Conservation (phyloP, 2,113 vertebrate genomes). For the Cettia cetti region DNA sequence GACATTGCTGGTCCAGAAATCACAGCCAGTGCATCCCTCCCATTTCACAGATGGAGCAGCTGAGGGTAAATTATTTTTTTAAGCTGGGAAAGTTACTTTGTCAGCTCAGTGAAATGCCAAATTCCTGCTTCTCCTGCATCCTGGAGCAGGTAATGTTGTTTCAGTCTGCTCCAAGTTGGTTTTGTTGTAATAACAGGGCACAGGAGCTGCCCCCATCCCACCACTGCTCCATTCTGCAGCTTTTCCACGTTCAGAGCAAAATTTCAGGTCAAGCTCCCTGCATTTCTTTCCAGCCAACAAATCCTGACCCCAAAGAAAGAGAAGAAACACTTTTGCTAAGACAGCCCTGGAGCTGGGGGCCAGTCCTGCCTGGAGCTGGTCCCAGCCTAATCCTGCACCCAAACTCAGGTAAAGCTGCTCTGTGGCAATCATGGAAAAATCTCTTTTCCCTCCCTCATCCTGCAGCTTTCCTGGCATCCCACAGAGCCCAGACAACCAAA, state of each 20-base stretch:
- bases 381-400: not conserved
- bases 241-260: not conserved
- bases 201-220: not conserved
- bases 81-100: not conserved
- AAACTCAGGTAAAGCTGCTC: not conserved
- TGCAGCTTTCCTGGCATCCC: not conserved
- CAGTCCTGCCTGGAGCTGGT: not conserved
- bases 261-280: not conserved
- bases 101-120: not conserved
- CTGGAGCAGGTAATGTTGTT: not conserved
- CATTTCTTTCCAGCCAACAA: not conserved
- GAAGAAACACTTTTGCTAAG: rapidly evolving
- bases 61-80: not conserved
- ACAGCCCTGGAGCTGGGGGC: not conserved
- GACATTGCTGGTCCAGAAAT: not conserved
- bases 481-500: rapidly evolving
- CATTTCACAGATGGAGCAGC: not conserved
- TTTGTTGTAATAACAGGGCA: not conserved
- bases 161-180: not conserved
- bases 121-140: not conserved
- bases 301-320: rapidly evolving
- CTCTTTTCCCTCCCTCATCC: not conserved
- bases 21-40: not conserved
- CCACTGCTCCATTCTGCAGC: not conserved
- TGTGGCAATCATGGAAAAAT: rapidly evolving